Base-by-base conservation (phyloP, 2,113 vertebrate species). In the Rynchops niger region DNA sequence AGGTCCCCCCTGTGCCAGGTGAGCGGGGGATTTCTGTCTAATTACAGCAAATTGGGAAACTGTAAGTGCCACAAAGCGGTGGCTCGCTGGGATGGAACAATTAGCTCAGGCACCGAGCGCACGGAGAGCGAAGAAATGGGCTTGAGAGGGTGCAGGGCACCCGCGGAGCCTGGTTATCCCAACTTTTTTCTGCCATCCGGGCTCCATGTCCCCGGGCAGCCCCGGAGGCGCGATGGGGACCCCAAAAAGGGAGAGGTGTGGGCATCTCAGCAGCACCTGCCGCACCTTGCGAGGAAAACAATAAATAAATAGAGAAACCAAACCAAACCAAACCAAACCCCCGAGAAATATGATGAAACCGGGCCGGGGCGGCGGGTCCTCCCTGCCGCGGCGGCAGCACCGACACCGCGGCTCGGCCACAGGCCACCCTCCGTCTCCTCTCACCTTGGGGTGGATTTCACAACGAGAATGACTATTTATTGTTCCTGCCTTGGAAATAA, bases 381-480 rank as follows among this genome's bases (percentile, higher is more conserved):
- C 73, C 74, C 2, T 2, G 82, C 9, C 0, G 29, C 25, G 13
- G 6, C 4, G 42, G 63, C 82, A 45, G 50, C 76, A 4, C 66
- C 10, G 42, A 11, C 88, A 92, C 50, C 19, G 1, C 4, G 45
- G 59, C 86, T 74, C 4, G 19, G 73, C 85, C 90, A 7, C 66
- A 23, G 62, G 86, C 67, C 87, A 19, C 77, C 76, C 36, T 27
- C 69, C 11, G 88, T 86, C 88, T 86, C 82, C 95, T 89, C 88
- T 50, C 73, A 61, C 36, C 92, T 8, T 20, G 67, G 69, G 81
- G 27, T 32, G 82, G 70, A 59, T 97, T 97, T 93, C 96, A 91
- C 93, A 96, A 97, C 1, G 38, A 32, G 65, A 74, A 89, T 52
- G 83, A 92, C 26, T 92, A 70, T 93, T 95, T 92, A 79, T 85